A percentile compares a stretch with the other conserved stretches of the same genome.
phyloP scores from a whole-genome alignment of 2,113 vertebrate species.

The Nesoenas mayeri region DNA sequence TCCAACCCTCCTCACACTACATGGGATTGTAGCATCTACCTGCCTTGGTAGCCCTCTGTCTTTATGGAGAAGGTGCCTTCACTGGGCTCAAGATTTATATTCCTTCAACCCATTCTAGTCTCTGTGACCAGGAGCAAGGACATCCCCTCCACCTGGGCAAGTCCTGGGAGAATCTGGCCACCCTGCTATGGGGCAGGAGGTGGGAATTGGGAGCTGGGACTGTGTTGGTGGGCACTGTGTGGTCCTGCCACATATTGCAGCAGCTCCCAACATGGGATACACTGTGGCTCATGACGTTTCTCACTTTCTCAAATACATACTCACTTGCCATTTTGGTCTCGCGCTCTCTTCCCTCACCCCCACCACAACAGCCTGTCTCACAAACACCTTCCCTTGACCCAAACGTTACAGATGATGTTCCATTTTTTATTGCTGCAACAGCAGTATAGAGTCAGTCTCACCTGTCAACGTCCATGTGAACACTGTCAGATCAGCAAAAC shows the following conservation, averaged over 20 bases:
- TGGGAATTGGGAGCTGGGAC: not conserved
- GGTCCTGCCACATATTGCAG: not conserved
- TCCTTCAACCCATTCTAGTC: not conserved
- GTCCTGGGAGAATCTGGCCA: not conserved
- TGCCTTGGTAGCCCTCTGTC: not conserved
- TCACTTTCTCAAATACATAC: not conserved
- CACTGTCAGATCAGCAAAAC: not conserved
- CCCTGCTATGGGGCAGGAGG: not conserved
- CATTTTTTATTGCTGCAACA: not conserved
- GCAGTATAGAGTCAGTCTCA: not conserved
- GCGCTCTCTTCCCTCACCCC: not conserved
- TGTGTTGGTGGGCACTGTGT: not conserved
- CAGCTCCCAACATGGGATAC: not conserved
- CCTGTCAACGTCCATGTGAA: not conserved
- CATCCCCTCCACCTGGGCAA: not conserved
- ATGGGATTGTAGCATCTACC: not conserved
- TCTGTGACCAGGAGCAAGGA: not conserved
- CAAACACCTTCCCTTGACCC: not conserved
- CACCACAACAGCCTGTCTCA: not conserved
- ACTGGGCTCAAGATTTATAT: not conserved
- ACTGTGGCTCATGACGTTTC: not conserved
- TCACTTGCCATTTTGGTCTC: not conserved
- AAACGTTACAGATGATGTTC: not conserved
- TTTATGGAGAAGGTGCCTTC: not conserved
- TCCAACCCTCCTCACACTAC: not conserved